Evolutionary conservation across 2,113 vertebrate species (phyloP), one percentile per base, ranked within the genome.

Genomic region (Panurus biarmicus): DNA sequence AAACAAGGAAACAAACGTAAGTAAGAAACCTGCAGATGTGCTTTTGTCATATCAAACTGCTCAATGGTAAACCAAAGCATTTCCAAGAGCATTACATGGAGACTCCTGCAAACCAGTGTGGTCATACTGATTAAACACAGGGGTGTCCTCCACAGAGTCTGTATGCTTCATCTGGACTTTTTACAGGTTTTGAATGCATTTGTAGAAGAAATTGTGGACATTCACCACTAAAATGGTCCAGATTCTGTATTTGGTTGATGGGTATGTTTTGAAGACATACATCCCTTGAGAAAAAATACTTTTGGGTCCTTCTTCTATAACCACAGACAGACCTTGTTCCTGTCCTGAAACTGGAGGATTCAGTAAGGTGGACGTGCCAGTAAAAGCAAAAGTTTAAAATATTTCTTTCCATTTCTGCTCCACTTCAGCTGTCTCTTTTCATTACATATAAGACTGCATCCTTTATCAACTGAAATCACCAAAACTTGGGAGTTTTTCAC

Each of bases 1-100:
- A 40, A 87, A 82, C 38, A 98, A 97, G n/a, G 98, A 98, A 54
- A 94, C 96, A 9, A 97, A 92, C 5, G 98, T 98, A 66, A 97
- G 97, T 77, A 42, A 72, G 29, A 62, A 70, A 51, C 20, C 17
- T 51, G 14, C 1, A 1, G 4, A 7, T 6, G 11, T 24, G 40
- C 24, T 60, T 76, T 64, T 12, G 15, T 26, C 22, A 4, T 11
- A 21, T 44, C 29, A 28, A 1, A 14, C 28, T 85, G 42, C 35
- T 35, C 29, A 33, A 15, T 2, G 10, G 40, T 22, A 50, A 70
- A 76, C 20, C 12, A 56, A 56, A 73, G 58, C 33, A 8, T 23
- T 77, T 53, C 51, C 31, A 57, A 65, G 10, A 28, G 35, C 26
- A 9, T 48, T 76, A 31, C 16, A 10, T 9, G 35, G 38, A 65